Base-by-base conservation (phyloP, 1,140 invertebrate genomes). In the Brachionus koreanus region DNA sequence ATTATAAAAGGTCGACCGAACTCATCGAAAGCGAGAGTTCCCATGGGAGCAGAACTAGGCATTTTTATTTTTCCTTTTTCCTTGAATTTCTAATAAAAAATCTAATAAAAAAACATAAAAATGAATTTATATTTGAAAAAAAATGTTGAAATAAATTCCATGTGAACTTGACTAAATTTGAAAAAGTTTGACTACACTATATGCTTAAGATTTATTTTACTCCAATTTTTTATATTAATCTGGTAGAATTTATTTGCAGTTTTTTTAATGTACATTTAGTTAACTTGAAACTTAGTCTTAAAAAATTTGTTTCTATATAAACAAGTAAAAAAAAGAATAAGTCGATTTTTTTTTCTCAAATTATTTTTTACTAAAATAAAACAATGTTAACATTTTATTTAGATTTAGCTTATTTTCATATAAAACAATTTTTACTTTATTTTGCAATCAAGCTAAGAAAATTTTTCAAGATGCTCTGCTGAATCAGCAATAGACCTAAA, bases 1-100 rank as follows among this genome's bases (percentile, higher is more conserved):
- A 99, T 98, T 83, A 99, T 94, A 89, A 99, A 98, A 82, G 97
- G 97, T 84, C 96, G 91, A 72, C 97, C 97, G 91, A 92, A 98
- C 90, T 99, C 97, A 90, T 99, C 97, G 87, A 99, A 98, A 43
- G 96, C 94, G 85, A 99, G 91, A 84, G 94, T 57, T 79, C 76
- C 76, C 69, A 74, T 74, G 16, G 76, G 74, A 49, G 39, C 52
- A 49, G 74, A 23, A 33, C 49, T 37, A 23, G 76, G 76, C 76
- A 79, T 79, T 61, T n/a, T 61, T 23, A 7, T 52, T 65, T 7
- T 65, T 65, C 25, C 35, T 4, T n/a, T n/a, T n/a, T n/a, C n/a
- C n/a, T n/a, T 69, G n/a, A 7, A 10, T 69, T 43, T 69, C 65
- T 69, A 29, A 63, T 6, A 23, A n/a, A 9, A 29, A 63, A 63